Conservation (phyloP, 2,113 vertebrate species). For the Phocoena sinus region DNA sequence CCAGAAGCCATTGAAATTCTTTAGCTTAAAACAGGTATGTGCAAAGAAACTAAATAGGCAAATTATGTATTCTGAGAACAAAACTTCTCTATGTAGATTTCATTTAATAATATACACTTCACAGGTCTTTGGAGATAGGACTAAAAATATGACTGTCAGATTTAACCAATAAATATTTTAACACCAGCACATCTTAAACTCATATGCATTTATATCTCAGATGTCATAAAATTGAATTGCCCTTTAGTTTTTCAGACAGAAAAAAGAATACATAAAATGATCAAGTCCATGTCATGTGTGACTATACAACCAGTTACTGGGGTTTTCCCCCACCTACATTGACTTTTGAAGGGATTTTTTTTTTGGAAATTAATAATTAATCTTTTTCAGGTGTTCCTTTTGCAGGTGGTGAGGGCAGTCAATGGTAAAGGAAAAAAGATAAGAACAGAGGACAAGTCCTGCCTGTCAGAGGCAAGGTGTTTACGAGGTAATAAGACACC, state of each 20-base stretch:
- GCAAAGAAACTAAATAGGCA: slow-evolving; percentile 45
- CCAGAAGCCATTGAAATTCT: slow-evolving; percentile 54
- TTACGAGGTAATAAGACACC: not conserved
- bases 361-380: slow-evolving; percentile 69
- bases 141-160: slow-evolving; percentile 50
- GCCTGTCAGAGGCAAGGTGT: not conserved
- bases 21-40: slow-evolving; percentile 46
- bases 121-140: slow-evolving; percentile 53
- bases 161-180: slow-evolving; percentile 71
- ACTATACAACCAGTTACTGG: not conserved
- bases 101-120: slow-evolving; percentile 49
- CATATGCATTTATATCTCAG: slow-evolving; percentile 33
- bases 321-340: not conserved
- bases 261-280: slow-evolving; percentile 26
- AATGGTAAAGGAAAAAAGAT: slow-evolving; percentile 45
- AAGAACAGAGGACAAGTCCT: slow-evolving; percentile 37
- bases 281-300: not conserved
- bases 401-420: slow-evolving; percentile 34
- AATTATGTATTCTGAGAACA: slow-evolving; percentile 60
- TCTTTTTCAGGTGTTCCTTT: slow-evolving; percentile 57
- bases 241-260: slow-evolving; percentile 43
- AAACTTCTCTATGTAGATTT: slow-evolving; percentile 38
- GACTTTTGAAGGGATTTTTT: slow-evolving; percentile 55
- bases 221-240: slow-evolving; percentile 56
- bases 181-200: slow-evolving; percentile 23